Percentiles rank a stretch among this genome's conserved stretches.
Conservation (phyloP, 2,888 invertebrate genomes). For the Trachelus troglodyta region DNA sequence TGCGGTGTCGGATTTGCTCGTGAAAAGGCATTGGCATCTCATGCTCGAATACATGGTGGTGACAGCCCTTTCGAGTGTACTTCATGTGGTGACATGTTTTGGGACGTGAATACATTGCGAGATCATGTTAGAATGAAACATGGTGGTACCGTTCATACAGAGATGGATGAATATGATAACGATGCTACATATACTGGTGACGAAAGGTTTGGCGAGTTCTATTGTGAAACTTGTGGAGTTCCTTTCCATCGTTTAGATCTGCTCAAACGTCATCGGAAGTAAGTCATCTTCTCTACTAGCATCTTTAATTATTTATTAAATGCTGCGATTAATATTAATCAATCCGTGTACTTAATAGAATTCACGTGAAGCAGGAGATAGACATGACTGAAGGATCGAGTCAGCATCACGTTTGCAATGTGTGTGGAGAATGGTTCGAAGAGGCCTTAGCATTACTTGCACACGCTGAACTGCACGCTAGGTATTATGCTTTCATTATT, state of each 20-base stretch:
- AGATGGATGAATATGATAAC: slow-evolving; percentile 67
- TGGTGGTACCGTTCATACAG: slow-evolving; percentile 57
- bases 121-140: slow-evolving; percentile 75
- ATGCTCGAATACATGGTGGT: slow-evolving; percentile 81
- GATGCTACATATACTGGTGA: slow-evolving; percentile 71
- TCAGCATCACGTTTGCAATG: slow-evolving; percentile 77
- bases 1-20: slow-evolving; percentile 83
- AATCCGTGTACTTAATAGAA: slow-evolving; percentile 38
- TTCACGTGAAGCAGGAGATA: slow-evolving; percentile 61
- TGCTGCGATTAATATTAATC: not conserved
- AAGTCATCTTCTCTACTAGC: slow-evolving; percentile 23
- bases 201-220: slow-evolving; percentile 71
- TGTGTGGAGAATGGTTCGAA: slow-evolving; percentile 82
- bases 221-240: slow-evolving; percentile 82
- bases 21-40: slow-evolving; percentile 84
- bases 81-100: slow-evolving; percentile 85
- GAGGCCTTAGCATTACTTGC: slow-evolving; percentile 82
- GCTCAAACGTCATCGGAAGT: slow-evolving; percentile 77
- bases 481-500: slow-evolving; percentile 50
- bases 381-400: slow-evolving; percentile 53
- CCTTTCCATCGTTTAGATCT: slow-evolving; percentile 83
- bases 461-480: slow-evolving; percentile 82
- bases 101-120: slow-evolving; percentile 73
- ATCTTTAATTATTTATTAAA: not conserved
- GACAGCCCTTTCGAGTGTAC: slow-evolving; percentile 85